Conservation (phyloP, 2,888 invertebrate genomes). For the Gymnoscelis rufifasciata region DNA sequence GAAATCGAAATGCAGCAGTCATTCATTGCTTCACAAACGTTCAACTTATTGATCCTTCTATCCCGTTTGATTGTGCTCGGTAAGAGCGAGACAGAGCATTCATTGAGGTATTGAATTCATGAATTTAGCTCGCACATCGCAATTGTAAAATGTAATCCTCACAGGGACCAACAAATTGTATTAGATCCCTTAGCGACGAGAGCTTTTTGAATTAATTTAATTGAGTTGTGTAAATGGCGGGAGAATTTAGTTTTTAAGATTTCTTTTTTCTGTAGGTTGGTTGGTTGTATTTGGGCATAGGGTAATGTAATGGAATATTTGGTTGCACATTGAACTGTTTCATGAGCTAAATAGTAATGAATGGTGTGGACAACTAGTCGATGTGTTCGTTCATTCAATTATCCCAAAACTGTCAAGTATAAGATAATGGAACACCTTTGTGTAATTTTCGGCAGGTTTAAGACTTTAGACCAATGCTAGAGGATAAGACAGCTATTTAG, state of each 20-base stretch:
- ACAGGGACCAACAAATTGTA: background rate
- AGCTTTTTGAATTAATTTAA: background rate
- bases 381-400: conserved; percentile 14
- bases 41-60: background rate
- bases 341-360: too few species aligned
- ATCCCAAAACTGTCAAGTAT: conserved; percentile 19
- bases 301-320: too few species aligned
- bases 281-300: too few species aligned
- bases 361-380: too few species aligned
- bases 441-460: conserved; percentile 17
- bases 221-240: background rate
- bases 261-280: too few species aligned
- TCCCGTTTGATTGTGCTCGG: background rate
- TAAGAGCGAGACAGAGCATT: conserved; percentile 3
- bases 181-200: conserved; percentile 2
- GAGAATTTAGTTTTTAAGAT: too few species aligned
- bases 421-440: conserved; percentile 13
- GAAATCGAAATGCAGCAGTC: background rate
- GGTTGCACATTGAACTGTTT: too few species aligned
- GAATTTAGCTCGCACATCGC: conserved; percentile 3
- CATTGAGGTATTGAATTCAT: conserved; percentile 8
- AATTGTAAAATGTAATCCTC: background rate
- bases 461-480: conserved; percentile 8
- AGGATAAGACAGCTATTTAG: conserved; percentile 2
- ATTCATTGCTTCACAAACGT: background rate